Percentiles rank a stretch among this genome's conserved stretches.
These are phyloP conservation scores for Parapristionchus giblindavisi DNA, from an alignment of 2,888 invertebrate species.

Conservation along the genomic window DNA sequence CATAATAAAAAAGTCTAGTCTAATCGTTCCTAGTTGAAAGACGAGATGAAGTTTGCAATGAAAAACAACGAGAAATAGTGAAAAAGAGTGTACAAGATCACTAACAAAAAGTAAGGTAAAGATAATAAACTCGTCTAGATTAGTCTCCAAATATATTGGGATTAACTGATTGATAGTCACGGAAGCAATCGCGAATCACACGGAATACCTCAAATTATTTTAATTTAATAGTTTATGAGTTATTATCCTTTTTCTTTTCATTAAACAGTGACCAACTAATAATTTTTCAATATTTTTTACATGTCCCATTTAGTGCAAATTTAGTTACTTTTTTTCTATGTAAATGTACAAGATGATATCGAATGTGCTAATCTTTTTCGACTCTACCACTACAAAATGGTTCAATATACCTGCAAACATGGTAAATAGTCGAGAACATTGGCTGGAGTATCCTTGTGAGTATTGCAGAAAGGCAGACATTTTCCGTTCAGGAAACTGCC, in stretches of 20 bases:
- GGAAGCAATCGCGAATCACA: constrained; percentile 53
- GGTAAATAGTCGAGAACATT: constrained; percentile 66
- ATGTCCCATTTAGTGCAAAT: not conserved
- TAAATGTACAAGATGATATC: not conserved
- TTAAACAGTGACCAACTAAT: not conserved
- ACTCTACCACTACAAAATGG: not conserved
- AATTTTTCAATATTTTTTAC: not conserved
- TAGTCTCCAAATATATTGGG: constrained; percentile 67
- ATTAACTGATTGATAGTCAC: constrained; percentile 56
- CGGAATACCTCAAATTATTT: constrained; percentile 45
- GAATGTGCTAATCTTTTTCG: no score
- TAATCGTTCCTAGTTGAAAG: no score
- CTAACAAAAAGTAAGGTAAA: no score
- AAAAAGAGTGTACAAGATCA: no score
- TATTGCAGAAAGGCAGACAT: constrained; percentile 66
- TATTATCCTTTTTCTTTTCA: not conserved
- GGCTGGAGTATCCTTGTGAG: constrained; percentile 62
- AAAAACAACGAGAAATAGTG: no score
- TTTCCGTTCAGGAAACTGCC: constrained; percentile 59
- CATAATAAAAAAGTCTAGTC: no score
- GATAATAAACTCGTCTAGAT: no score
- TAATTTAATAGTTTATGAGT: not conserved
- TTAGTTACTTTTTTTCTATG: not conserved
- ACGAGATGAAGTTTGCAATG: no score
- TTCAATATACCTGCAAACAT: constrained; percentile 48